Evolutionary conservation across 2,113 vertebrate species (phyloP), one percentile per base, ranked within the genome.

Genomic region (Progne subis): DNA sequence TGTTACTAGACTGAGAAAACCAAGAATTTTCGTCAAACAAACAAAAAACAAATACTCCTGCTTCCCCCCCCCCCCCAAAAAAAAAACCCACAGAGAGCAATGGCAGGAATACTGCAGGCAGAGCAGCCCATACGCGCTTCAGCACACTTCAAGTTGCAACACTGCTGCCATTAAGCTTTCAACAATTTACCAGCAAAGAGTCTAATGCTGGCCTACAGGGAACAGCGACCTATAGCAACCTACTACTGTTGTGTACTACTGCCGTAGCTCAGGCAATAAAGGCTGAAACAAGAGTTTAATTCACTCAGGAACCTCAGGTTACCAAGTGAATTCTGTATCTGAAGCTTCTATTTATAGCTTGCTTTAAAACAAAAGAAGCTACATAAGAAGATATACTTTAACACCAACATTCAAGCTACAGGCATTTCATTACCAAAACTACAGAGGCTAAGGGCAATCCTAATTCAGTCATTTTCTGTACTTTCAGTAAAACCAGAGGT

Each of bases 1-100:
- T 72, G 25, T 19, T 86, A 88, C 50, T 77, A 44, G 8, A 77
- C 43, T 17, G 32, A 76, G n/a, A 81, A 91, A 74, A 68, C 10
- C 31, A 92, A 67, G 24, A 39, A 52, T 1, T 53, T 29, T 41
- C n/a, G 17, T 69, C 65, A 59, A 79, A 50, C 19, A 9, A 49
- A 67, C 20, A 65, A 31, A 65, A 31, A 63, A 11, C 12, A 13
- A 11, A 50, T 5, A 56, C 6, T 2, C 11, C 8, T 29, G 20
- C 25, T 15, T 8, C 19, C 9, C 17, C 5, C 6, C 20, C 37
- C 11, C 13, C 4, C 8, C 19, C 5, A 1, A 8, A 59, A 29
- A 44, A 39, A 28, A 16, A 61, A 23, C 3, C 8, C 39, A 29
- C 8, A 11, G n/a, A 60, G 14, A 92, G 17, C 13, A 88, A 41